A percentile compares a stretch with the other conserved stretches of the same genome.
These are phyloP conservation scores for Ophioderma brevispina DNA, from an alignment of 35 echinoderm and acorn worm species.

Conservation along the genomic window DNA sequence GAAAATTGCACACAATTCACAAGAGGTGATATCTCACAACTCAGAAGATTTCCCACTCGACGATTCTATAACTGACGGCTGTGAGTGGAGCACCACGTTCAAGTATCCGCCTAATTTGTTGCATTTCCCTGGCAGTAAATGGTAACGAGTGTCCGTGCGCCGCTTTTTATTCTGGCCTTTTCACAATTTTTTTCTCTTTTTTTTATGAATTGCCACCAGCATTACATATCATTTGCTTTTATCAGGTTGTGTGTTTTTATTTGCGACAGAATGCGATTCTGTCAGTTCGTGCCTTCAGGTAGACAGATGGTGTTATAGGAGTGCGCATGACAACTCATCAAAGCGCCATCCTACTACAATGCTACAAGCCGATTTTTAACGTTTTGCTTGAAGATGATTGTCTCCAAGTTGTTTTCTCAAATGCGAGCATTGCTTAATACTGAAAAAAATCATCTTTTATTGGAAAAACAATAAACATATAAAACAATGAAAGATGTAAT, in stretches of 20 bases:
- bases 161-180: neutral
- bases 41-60: neutral
- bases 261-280: conserved; percentile 3
- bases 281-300: neutral
- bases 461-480: too few relatives aligned
- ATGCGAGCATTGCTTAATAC: too few relatives aligned
- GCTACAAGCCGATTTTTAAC: neutral
- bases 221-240: conserved; percentile 8
- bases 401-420: too few relatives aligned
- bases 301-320: neutral
- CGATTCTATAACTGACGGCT: neutral
- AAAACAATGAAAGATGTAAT: too few relatives aligned
- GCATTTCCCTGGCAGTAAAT: neutral
- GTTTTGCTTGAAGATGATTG: neutral
- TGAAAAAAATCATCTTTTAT: too few relatives aligned
- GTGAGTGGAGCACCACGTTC: neutral
- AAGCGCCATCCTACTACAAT: neutral
- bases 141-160: neutral
- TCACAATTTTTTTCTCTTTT: neutral
- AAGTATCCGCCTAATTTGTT: neutral
- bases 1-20: too few relatives aligned
- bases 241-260: neutral
- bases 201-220: conserved; percentile 9
- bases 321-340: neutral
- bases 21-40: too few relatives aligned